Conservation (phyloP, 2,113 vertebrate genomes). For the Gobius niger region DNA sequence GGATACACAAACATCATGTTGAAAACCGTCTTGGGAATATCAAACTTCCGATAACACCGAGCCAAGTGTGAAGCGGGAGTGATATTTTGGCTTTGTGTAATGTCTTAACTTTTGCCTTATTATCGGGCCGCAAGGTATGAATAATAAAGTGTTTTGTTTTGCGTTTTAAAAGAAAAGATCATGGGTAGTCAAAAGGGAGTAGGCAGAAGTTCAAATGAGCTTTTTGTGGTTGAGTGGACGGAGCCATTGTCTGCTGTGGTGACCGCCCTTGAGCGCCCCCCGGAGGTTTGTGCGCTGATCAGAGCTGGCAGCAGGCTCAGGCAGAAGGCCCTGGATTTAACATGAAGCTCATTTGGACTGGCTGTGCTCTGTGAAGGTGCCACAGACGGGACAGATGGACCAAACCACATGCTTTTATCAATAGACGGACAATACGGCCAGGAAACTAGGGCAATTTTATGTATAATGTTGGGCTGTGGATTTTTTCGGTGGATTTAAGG, state of each 20-base stretch:
- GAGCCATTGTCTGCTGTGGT: slow-evolving; percentile 47
- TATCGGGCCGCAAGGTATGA: neutral
- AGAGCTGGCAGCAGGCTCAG: slow-evolving; percentile 48
- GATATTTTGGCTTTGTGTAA: slow-evolving; percentile 9
- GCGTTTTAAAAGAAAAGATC: neutral
- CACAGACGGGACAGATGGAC: slow-evolving; percentile 61
- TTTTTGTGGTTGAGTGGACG: slow-evolving; percentile 25
- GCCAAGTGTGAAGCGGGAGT: slow-evolving; percentile 32
- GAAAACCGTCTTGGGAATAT: slow-evolving; percentile 53
- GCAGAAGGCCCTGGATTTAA: slow-evolving; percentile 62
- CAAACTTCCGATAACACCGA: slow-evolving; percentile 67
- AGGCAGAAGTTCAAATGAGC: no score
- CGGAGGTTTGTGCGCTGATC: slow-evolving; percentile 40
- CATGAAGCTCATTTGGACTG: slow-evolving; percentile 46
- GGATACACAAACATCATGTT: slow-evolving; percentile 54
- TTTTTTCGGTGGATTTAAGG: no score
- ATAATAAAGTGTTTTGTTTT: no score
- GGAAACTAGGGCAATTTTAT: neutral
- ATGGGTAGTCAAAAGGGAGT: slow-evolving; percentile 15
- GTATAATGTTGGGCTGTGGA: neutral
- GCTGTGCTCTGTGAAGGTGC: slow-evolving; percentile 9
- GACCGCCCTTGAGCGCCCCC: slow-evolving; percentile 56
- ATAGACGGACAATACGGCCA: slow-evolving; percentile 24
- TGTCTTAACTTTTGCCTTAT: neutral
- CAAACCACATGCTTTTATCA: slow-evolving; percentile 41